phyloP scores from a whole-genome alignment of 2,888 invertebrate genomes.

The Morinoia aosen region DNA sequence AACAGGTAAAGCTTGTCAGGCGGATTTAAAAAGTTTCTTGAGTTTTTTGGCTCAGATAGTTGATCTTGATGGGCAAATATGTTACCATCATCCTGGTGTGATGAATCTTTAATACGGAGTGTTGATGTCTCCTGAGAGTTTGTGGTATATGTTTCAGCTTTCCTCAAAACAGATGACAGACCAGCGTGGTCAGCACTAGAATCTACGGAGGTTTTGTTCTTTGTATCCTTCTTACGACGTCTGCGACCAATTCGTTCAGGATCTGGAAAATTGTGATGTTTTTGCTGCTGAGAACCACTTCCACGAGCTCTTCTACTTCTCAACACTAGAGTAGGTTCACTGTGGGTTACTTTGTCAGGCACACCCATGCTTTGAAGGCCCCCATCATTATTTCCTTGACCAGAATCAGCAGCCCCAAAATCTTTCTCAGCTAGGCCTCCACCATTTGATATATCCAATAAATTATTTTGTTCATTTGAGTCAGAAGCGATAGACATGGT shows the following conservation, averaged over 20 bases:
- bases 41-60: not conserved
- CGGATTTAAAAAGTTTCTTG: not conserved
- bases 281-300: not conserved
- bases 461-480: not conserved
- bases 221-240: not conserved
- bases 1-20: not conserved
- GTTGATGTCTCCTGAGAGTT: not conserved
- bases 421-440: slow-evolving; percentile 47
- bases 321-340: slow-evolving; percentile 59
- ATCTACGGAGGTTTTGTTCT: not conserved
- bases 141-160: not conserved
- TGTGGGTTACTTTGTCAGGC: slow-evolving; percentile 47
- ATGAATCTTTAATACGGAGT: not conserved
- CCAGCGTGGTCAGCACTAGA: not conserved
- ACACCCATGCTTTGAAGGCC: not conserved
- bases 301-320: slow-evolving; percentile 60
- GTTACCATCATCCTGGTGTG: not conserved
- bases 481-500: not conserved
- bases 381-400: not conserved
- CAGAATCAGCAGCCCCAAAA: slow-evolving; percentile 55
- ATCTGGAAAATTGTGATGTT: slow-evolving; percentile 40
- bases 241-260: slow-evolving; percentile 38
- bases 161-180: not conserved
- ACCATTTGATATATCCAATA: not conserved
- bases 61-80: not conserved